Conservation (phyloP, 2,888 invertebrate species). For the Drosophila infuscata region DNA sequence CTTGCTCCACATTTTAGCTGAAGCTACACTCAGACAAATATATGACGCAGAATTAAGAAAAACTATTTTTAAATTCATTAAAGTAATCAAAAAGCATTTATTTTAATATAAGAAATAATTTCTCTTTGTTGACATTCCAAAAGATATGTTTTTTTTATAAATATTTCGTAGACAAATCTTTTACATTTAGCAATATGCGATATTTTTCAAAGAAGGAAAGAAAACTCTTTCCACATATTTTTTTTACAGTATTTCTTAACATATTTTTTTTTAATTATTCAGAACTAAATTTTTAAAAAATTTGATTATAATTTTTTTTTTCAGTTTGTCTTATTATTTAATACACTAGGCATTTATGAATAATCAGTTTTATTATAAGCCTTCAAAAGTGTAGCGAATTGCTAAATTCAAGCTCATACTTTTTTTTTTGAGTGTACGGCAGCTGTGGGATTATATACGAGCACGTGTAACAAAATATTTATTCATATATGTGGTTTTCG, state of each 20-base stretch:
- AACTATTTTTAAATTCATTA: not conserved
- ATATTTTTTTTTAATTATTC: not conserved
- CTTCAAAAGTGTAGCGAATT: not conserved
- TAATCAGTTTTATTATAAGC: not conserved
- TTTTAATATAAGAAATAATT: not conserved
- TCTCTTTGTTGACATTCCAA: not conserved
- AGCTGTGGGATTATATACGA: slow-evolving; percentile 6
- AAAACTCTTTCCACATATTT: no score
- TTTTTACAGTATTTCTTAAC: not conserved
- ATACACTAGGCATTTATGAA: not conserved
- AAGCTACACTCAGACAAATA: not conserved
- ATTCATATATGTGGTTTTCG: slow-evolving; percentile 17
- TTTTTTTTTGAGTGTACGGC: not conserved
- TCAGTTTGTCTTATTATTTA: not conserved
- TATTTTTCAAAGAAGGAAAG: no score
- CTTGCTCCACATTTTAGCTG: slow-evolving; percentile 7
- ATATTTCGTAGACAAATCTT: not conserved
- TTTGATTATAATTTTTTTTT: accelerated
- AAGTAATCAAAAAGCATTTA: not conserved
- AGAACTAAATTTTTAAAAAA: accelerated
- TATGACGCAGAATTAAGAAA: not conserved
- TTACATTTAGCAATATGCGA: not conserved
- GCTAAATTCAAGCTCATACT: not conserved
- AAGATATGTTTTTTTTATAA: not conserved
- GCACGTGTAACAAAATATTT: slow-evolving; percentile 9